Evolutionary conservation across 2,888 invertebrate species (phyloP).

Genomic region (Catotricha subobsoleta): DNA sequence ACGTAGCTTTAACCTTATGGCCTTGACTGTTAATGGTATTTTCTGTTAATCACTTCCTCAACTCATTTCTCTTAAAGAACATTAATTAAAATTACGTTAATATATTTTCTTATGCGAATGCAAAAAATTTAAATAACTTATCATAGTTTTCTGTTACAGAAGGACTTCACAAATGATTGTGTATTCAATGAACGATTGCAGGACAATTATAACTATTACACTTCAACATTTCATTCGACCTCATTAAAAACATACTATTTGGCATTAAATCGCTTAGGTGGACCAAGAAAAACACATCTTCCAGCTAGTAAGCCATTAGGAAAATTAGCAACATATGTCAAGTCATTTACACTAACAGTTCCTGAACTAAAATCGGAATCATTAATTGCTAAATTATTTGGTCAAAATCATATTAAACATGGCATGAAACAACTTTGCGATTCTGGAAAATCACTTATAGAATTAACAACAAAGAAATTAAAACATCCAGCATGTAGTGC

Average conservation of each 20-base stretch:
- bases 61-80: too few relatives aligned
- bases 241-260: constrained; percentile 53
- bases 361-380: constrained; percentile 33
- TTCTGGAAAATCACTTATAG: constrained; percentile 28
- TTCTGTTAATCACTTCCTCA: too few relatives aligned
- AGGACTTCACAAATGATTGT: constrained; percentile 66
- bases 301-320: constrained; percentile 48
- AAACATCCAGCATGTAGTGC: constrained; percentile 22
- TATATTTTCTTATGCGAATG: too few relatives aligned
- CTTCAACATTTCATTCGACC: constrained; percentile 54
- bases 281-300: constrained; percentile 53
- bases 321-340: constrained; percentile 54
- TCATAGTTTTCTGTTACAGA: constrained; percentile 48
- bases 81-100: too few relatives aligned
- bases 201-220: constrained; percentile 72
- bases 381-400: constrained; percentile 34
- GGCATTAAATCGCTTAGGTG: constrained; percentile 56
- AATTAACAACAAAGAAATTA: constrained; percentile 26
- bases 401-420: constrained; percentile 29
- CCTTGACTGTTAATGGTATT: too few relatives aligned
- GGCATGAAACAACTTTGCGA: constrained; percentile 31
- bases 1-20: too few relatives aligned
- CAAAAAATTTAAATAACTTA: too few relatives aligned
- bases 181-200: constrained; percentile 75
- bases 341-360: constrained; percentile 45